phyloP scores from a whole-genome alignment of 1,140 invertebrate species.

The Babylonia areolata region DNA sequence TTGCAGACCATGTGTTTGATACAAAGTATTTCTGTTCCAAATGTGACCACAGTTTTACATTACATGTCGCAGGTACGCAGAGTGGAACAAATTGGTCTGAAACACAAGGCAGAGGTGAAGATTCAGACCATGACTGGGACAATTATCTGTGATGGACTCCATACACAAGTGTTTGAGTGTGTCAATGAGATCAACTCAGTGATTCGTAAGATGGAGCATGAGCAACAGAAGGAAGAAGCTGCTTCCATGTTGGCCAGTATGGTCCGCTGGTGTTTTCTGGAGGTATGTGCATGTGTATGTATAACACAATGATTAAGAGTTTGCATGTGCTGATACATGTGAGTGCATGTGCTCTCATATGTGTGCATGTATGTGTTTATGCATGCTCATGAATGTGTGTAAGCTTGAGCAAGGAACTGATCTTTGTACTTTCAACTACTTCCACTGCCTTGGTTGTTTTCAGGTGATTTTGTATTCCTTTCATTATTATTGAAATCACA shows the following conservation, averaged over 20 bases:
- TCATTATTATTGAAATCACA: no score
- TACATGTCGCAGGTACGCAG: background rate
- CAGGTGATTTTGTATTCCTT: no score
- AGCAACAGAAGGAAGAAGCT: background rate
- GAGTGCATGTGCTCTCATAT: background rate
- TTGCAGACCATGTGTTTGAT: no score
- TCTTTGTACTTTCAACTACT: no score
- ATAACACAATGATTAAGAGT: background rate
- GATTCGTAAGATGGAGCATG: background rate
- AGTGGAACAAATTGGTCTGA: background rate
- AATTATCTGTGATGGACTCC: slow-evolving; percentile 6
- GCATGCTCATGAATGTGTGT: no score
- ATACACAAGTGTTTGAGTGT: slow-evolving; percentile 20
- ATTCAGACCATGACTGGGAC: background rate
- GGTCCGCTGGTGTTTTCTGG: slow-evolving; percentile 33
- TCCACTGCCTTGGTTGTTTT: no score
- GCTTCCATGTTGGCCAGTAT: slow-evolving; percentile 33
- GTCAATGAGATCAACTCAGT: background rate
- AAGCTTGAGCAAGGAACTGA: no score
- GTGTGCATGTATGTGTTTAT: background rate
- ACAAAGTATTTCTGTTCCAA: no score
- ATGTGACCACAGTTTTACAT: no score
- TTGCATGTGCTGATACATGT: background rate
- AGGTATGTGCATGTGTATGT: background rate
- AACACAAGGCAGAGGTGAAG: slow-evolving; percentile 12